Conservation (phyloP, 2,888 invertebrate genomes). For the Julus scanicus region DNA sequence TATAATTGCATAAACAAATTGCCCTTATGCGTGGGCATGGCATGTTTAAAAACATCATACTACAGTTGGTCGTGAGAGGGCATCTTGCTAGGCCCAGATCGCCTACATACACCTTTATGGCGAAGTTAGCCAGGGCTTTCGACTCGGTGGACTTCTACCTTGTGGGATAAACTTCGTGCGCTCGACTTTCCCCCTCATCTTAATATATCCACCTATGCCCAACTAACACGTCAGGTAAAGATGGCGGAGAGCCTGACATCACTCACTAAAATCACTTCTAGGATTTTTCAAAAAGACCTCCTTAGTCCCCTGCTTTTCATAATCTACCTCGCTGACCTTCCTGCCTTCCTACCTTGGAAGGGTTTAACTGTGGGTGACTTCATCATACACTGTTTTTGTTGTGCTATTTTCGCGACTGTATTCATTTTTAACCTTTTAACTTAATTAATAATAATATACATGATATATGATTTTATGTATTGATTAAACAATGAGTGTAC, state of each 20-base stretch:
- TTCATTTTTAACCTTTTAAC: no score
- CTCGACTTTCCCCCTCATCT: background rate
- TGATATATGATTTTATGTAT: no score
- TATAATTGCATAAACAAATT: no score
- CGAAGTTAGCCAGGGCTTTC: background rate
- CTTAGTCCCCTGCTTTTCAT: background rate
- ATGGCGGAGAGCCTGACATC: background rate
- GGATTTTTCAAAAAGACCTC: background rate
- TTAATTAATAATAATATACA: no score
- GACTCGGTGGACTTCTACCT: background rate
- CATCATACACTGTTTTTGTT: no score
- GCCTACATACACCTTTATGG: background rate
- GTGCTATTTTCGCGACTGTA: no score
- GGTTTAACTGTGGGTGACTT: no score
- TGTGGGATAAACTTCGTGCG: background rate
- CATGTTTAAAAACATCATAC: background rate
- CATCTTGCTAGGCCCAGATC: background rate
- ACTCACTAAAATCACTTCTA: no score
- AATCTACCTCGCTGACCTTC: background rate
- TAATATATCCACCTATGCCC: background rate
- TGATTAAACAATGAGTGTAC: no score
- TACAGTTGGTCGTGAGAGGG: background rate
- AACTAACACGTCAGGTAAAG: background rate
- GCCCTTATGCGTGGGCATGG: no score
- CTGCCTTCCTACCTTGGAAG: background rate